phyloP scores from a whole-genome alignment of 37 sponge, comb jelly and placozoan species.

The Dysidea cf. avara region DNA sequence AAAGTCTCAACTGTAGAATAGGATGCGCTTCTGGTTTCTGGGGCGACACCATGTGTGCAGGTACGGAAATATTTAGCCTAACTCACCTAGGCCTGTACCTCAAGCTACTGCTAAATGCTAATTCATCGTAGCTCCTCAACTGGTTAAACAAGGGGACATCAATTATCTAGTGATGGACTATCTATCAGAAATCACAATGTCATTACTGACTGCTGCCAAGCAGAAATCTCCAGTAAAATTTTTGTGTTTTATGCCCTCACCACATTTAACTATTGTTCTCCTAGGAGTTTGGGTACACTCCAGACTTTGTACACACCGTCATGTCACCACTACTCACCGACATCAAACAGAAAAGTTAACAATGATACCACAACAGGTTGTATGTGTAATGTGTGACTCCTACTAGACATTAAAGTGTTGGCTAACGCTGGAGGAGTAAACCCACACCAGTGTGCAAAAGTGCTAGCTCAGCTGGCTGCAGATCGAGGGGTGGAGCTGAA shows the following conservation, averaged over 20 bases:
- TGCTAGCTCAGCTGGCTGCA: slow-evolving; percentile 41
- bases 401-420: slow-evolving; percentile 79
- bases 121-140: slow-evolving; percentile 69
- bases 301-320: slow-evolving; percentile 64
- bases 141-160: slow-evolving; percentile 76
- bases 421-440: slow-evolving; percentile 96
- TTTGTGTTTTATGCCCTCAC: no score
- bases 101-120: not conserved
- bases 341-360: slow-evolving; percentile 60
- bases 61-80: slow-evolving; percentile 14
- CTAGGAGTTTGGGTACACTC: slow-evolving; percentile 72
- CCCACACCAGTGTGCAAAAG: slow-evolving; percentile 65
- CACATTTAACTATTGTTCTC: not conserved
- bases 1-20: slow-evolving; percentile 34
- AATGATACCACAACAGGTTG: not conserved
- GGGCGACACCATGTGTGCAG: slow-evolving; percentile 85
- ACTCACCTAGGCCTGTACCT: not conserved
- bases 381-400: not conserved
- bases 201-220: slow-evolving; percentile 77
- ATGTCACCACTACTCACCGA: slow-evolving; percentile 55
- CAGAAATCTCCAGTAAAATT: slow-evolving; percentile 54
- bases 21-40: slow-evolving; percentile 98
- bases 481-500: slow-evolving; percentile 76
- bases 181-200: slow-evolving; percentile 98
- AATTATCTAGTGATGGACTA: slow-evolving; percentile 94